Evolutionary conservation across 2,113 vertebrate species (phyloP), one percentile per base, ranked within the genome.

Genomic region (Hymenochirus boettgeri): DNA sequence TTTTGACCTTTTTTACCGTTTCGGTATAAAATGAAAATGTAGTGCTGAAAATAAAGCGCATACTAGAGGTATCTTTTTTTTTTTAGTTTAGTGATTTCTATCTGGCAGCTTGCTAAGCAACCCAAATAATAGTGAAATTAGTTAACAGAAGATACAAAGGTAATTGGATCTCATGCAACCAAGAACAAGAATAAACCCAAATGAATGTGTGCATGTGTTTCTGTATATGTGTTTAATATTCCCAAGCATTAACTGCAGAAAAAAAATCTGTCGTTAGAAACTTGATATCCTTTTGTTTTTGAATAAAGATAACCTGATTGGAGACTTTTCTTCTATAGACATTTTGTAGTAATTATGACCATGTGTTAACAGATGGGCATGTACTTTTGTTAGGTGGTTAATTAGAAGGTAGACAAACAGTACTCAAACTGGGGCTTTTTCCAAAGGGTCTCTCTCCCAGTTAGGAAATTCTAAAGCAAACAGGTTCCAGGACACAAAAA

Each of bases 351-450:
- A 58, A 42, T 70, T 71, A 72, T 52, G 61, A 27, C 59, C 80
- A 71, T 80, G 77, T 82, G 79, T 85, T 82, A 80, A 80, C 80
- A 85, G 79, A 85, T 82, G 79, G 79, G 29, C 62, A 52, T 62
- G 69, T 35, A 57, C 35, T 59, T 71, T 77, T 74, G 77, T 81
- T 83, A 77, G 83, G 29, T 21, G 55, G 70, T 62, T 85, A 79
- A 86, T 83, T 80, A 76, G 75, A 65, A 62, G 75, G 74, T 75
- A 73, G 73, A 76, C 75, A 79, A 82, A 82, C 74, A 80, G 74
- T 82, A 57, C 73, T 79, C 71, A 79, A 74, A 82, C 83, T 81
- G 80, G 75, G 72, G 61, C 56, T 56, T 72, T 72, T 76, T 71
- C 74, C 47, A 59, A 67, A 70, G 71, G 67, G 48, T 57, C 24